phyloP scores from a whole-genome alignment of 2,888 invertebrate genomes.

The Pyralis farinalis region DNA sequence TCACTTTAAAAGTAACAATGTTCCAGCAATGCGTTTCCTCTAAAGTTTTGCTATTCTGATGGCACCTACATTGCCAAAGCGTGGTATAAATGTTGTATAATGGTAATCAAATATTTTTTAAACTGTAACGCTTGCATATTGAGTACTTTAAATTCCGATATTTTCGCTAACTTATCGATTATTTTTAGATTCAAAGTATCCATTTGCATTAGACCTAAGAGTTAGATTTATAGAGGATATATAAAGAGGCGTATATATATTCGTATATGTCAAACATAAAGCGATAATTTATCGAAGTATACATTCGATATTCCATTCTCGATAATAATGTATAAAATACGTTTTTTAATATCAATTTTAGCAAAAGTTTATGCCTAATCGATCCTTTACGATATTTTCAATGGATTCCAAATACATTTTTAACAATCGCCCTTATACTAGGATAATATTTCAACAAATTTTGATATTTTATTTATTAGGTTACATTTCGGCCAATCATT shows the following conservation, averaged over 20 bases:
- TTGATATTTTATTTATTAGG: not conserved
- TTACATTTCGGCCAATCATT: slow-evolving; percentile 4
- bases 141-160: no score
- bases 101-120: no score
- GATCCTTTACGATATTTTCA: slow-evolving; percentile 2
- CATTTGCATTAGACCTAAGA: no score
- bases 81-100: slow-evolving; percentile 1
- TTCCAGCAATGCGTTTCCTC: not conserved
- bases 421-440: slow-evolving; percentile 18
- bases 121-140: no score
- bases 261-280: no score
- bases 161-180: no score
- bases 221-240: no score
- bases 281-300: no score
- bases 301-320: slow-evolving; percentile 2
- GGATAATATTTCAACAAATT: slow-evolving; percentile 19
- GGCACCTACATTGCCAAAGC: slow-evolving; percentile 8
- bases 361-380: slow-evolving; percentile 31
- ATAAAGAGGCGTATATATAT: no score
- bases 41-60: slow-evolving; percentile 6
- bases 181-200: no score
- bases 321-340: slow-evolving; percentile 18
- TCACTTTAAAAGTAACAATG: slow-evolving; percentile 12
- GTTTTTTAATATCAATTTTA: slow-evolving; percentile 29
- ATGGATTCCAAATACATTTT: slow-evolving; percentile 15